phyloP scores from a whole-genome alignment of 2,888 invertebrate species.

The Drosophila fungiperda region DNA sequence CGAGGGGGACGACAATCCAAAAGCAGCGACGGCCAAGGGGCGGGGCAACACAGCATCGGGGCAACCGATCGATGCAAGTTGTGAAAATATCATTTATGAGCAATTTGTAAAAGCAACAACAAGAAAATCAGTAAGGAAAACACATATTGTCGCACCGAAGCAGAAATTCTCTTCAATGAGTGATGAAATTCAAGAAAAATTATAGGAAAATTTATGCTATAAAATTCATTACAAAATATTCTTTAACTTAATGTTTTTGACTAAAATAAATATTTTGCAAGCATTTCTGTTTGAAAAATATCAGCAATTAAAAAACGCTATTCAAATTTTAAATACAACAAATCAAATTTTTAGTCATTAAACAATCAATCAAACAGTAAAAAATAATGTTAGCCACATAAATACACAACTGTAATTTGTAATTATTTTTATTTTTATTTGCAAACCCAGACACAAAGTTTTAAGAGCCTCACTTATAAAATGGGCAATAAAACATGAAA shows the following conservation, averaged over 20 bases:
- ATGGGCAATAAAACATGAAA: slow-evolving; percentile 48
- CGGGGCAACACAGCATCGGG: slow-evolving; percentile 29
- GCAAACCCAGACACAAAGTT: slow-evolving; percentile 24
- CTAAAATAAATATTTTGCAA: background rate
- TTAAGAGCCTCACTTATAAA: slow-evolving; percentile 21
- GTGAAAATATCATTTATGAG: slow-evolving; percentile 83
- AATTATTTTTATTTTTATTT: background rate
- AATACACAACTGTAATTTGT: background rate
- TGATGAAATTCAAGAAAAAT: too few species aligned
- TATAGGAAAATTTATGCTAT: background rate
- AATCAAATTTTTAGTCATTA: background rate
- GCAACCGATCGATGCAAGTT: slow-evolving; percentile 81
- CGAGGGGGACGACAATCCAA: slow-evolving; percentile 8
- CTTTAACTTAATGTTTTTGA: background rate
- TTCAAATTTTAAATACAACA: background rate
- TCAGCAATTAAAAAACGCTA: background rate
- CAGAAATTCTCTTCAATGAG: slow-evolving; percentile 12
- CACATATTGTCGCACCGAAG: slow-evolving; percentile 8
- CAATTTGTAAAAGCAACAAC: slow-evolving; percentile 73
- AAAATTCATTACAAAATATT: background rate
- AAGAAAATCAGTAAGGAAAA: slow-evolving; percentile 5
- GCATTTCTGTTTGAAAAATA: background rate
- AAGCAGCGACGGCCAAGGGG: background rate
- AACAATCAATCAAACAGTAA: background rate
- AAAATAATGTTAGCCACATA: background rate